Evolutionary conservation across 2,113 vertebrate genomes (phyloP), one percentile per base, ranked within the genome.

Genomic region (Oncorhynchus clarkii): DNA sequence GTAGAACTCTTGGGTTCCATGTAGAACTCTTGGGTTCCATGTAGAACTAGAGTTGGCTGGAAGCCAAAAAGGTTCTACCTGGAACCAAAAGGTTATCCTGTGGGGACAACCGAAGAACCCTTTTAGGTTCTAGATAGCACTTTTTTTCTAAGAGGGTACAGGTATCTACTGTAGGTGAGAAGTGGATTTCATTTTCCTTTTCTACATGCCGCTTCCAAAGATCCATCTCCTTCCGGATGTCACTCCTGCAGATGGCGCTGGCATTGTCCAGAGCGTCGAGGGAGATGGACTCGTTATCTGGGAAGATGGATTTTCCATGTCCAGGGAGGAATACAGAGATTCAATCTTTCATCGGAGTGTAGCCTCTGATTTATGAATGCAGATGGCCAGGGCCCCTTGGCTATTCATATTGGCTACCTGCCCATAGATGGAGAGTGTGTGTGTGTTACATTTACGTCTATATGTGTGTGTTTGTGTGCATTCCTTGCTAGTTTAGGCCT

Each of bases 341-440:
- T 84, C 83, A 81, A 85, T 73, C 76, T 88, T 88, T 84, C 71
- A 87, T 86, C 78, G 24, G 62, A 31, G 51, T 75, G 76, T 45
- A 70, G 66, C 66, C 57, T 72, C 62, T 89, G 82, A 88, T 91
- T 91, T 85, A 83, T 86, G 85, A 77, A 57, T 85, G 84, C 59
- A 85, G 73, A 83, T 82, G 76, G 39, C 72, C 13, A 39, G 49
- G 68, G 34, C 45, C 22, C 31, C 11, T 8, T 70, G 39, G 8
- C 34, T 45, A 16, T 51, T 3, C 22, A 16, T 24, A 22, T 16
- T 18, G 16, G 51, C 51, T 18, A 22, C n/a, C 59, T 2, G 20
- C n/a, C 59, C 59, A 49, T 70, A 54, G 51, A 54, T 1, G 3
- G 3, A 54, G 45, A 14, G 70, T 72, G 67, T 70, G 67, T 72